Base-by-base conservation (phyloP, 2,888 invertebrate genomes). In the Drosophila colorata region DNA sequence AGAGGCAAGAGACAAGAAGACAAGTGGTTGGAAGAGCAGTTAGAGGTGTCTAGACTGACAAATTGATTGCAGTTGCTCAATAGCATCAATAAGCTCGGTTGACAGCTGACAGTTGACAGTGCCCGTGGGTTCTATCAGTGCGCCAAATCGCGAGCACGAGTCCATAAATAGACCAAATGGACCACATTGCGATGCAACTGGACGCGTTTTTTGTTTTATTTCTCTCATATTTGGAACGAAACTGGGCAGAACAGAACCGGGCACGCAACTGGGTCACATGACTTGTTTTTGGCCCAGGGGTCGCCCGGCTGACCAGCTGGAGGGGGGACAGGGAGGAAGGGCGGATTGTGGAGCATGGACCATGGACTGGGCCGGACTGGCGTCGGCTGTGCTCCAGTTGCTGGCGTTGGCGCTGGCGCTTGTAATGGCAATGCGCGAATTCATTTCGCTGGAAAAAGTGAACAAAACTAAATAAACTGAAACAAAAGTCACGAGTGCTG, bases 191-290 rank as follows among this genome's bases (percentile, higher is more conserved):
- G 31, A 33, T 28, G 49, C 49, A 51, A 38, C 38, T 25, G 40
- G 13, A 33, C 13, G 33, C 13, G 13, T 13, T 28, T 31, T 33
- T 9, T 28, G 38, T n/a, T 23, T 16, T 40, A 38, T 14, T 14
- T 33, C 31, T 11, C 41, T 18, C 40, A 40, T 47, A 53, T 65
- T 48, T 46, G 49, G 70, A 60, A 49, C 57, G 35, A 28, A 28
- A 9, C 28, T n/a, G 28, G 1, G 31, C 40, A 59, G 63, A 71
- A 66, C 40, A 59, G 63, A 71, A 66, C 52, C 63, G 55, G 71
- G 64, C 69, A 65, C 49, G 46, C 58, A 85, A 80, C 63, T 85
- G 72, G 83, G 83, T 76, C 86, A 86, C 60, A 65, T 68, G 78
- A 78, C 83, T 78, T 49, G 74, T 72, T 78, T 78, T 13, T 13